Conservation (phyloP, 2,113 vertebrate species). For the Gymnocephalus cernua region DNA sequence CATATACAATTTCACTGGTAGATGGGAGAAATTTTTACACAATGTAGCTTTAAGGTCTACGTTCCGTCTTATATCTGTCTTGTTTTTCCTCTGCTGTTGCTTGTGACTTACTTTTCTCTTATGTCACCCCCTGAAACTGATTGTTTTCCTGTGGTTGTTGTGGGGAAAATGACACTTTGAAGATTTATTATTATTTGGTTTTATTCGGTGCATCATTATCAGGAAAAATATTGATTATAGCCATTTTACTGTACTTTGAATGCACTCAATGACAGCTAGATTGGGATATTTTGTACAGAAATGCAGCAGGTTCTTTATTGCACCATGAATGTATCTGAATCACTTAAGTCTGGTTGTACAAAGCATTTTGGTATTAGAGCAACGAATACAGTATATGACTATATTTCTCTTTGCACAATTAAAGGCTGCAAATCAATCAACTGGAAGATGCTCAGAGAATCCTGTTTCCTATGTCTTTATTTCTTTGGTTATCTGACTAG, state of each 20-base stretch:
- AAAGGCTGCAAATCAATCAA: neutral
- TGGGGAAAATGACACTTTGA: neutral
- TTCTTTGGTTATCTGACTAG: neutral
- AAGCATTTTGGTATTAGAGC: neutral
- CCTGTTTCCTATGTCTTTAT: neutral
- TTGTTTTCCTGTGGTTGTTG: neutral
- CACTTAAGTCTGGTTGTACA: neutral
- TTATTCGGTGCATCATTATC: neutral
- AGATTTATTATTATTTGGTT: too few relatives aligned
- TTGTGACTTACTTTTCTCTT: conserved; percentile 3
- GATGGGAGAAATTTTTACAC: too few relatives aligned
- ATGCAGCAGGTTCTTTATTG: neutral
- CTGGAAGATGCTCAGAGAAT: neutral
- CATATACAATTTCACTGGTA: too few relatives aligned
- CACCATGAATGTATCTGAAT: neutral
- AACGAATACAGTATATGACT: neutral
- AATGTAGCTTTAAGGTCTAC: neutral
- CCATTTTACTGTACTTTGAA: neutral
- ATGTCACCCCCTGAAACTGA: neutral
- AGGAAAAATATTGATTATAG: neutral
- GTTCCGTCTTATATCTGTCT: conserved; percentile 16
- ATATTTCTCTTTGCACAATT: neutral
- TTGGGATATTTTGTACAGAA: neutral
- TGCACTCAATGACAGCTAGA: neutral
- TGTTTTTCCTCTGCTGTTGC: neutral